Base-by-base conservation (phyloP, 2,888 invertebrate genomes). In the Malthinus flaveolus region DNA sequence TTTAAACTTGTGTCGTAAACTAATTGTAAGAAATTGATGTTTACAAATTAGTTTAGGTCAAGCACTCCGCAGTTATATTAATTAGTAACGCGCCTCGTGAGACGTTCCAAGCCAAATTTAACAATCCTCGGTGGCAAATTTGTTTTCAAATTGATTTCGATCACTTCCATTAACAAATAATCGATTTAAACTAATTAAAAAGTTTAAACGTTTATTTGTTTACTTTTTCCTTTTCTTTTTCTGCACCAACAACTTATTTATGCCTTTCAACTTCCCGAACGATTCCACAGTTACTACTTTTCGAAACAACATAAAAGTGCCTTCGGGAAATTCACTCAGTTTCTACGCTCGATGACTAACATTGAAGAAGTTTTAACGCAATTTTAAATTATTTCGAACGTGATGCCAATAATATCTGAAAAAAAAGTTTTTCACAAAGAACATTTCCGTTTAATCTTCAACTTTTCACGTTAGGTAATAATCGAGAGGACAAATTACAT, bases 271-370 rank as follows among this genome's bases (percentile, higher is more conserved):
- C 52, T 52, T 52, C 46, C 52, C 35, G 52, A 52, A 52, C 35
- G 52, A 52, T 52, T 35, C 52, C 32, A 34, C 15, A 34, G 36
- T 52, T 46, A 34, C 52, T 44, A 37, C 44, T 35, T 52, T 34
- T 48, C 45, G 46, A 35, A 44, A 52, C 52, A 52, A 46, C 52
- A 52, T 52, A 52, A 52, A 52, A 52, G 52, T 52, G 45, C 52
- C 52, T 52, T 31, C 52, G 52, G 52, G 52, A 52, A 52, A 52
- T 52, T 52, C 39, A 23, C 42, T 33, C 31, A 51, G 39, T 42
- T 42, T 42, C 39, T 42, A 42, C 39, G 39, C 39, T 42, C 39
- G 15, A 42, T 42, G 39, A 42, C 39, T 42, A 42, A 45, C 45
- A 46, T 52, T 52, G 45, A 45, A 12, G 51, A 51, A 51, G 51